These are phyloP conservation scores for Xerus inauris DNA, from an alignment of 2,113 vertebrate genomes.

Conservation along the genomic window DNA sequence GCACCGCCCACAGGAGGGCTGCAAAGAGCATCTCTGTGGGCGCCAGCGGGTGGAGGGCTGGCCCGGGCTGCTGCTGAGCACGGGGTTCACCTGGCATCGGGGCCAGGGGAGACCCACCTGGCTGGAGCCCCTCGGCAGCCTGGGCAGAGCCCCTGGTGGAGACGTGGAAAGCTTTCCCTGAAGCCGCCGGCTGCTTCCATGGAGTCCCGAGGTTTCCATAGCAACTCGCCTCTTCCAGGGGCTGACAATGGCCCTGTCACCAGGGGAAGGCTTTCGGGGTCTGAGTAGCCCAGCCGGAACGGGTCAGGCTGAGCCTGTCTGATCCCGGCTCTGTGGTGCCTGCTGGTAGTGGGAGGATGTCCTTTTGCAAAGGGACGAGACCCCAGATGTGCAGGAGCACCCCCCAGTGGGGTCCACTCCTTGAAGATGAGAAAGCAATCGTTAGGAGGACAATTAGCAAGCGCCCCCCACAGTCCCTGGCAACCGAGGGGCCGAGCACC, in stretches of 20 bases:
- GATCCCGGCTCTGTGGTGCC: fast-evolving
- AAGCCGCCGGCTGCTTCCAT: background rate
- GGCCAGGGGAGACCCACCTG: background rate
- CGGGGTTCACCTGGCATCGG: background rate
- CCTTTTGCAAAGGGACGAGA: background rate
- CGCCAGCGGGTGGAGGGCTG: background rate
- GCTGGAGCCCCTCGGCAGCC: background rate
- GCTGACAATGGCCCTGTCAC: background rate
- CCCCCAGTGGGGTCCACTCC: fast-evolving
- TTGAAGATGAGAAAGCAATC: background rate
- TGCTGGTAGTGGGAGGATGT: background rate
- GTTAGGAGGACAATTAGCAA: background rate
- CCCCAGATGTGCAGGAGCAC: background rate
- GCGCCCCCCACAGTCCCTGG: background rate
- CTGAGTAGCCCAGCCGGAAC: background rate
- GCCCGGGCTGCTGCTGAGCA: background rate
- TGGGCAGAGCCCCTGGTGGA: background rate
- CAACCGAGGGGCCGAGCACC: background rate
- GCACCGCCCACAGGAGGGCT: conserved; percentile 12
- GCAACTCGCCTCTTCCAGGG: background rate
- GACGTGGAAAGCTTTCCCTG: background rate
- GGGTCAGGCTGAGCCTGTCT: background rate
- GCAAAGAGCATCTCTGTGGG: background rate
- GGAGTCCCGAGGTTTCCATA: conserved; percentile 55
- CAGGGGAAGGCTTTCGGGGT: background rate